These are phyloP conservation scores for Oreonectes daqikongensis DNA, from an alignment of 2,797 vertebrate genomes.

Conservation along the genomic window DNA sequence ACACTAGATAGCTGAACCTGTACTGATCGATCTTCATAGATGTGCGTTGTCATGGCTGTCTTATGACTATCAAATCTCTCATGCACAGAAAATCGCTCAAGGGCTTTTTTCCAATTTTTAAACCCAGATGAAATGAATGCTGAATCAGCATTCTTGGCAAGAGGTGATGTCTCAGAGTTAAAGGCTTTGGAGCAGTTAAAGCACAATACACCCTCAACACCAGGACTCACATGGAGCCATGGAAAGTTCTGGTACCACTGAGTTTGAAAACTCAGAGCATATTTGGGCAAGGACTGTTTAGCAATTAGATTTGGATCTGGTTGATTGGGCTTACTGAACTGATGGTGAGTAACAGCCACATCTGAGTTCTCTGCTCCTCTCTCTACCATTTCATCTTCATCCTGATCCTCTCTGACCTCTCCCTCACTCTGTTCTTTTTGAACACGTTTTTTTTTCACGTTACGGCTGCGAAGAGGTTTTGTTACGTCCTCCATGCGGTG, in stretches of 20 bases:
- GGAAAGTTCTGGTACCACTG: not conserved
- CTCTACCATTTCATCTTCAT: slow-evolving; percentile 9
- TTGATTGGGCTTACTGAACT: slow-evolving; percentile 6
- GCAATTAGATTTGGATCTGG: slow-evolving; percentile 4
- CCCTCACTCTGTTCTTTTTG: not conserved
- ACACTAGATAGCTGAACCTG: no score
- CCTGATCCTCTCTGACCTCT: not conserved
- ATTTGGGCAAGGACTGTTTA: slow-evolving; percentile 3
- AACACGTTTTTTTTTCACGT: no score
- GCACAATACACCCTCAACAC: slow-evolving; percentile 1
- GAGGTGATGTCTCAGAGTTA: slow-evolving; percentile 1
- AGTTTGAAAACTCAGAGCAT: slow-evolving; percentile 15
- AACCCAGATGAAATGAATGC: no score
- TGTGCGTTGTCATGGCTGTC: no score
- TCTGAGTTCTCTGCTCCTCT: not conserved
- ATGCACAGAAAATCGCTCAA: no score
- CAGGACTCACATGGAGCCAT: slow-evolving; percentile 13
- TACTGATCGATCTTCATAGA: no score
- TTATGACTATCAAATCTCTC: no score
- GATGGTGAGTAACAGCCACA: not conserved
- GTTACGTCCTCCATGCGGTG: no score
- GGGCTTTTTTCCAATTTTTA: no score
- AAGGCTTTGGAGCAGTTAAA: slow-evolving; percentile 10
- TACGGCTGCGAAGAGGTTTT: no score
- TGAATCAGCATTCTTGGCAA: not conserved